A percentile compares a stretch with the other conserved stretches of the same genome.
Conservation (phyloP, 2,113 vertebrate genomes). For the Etia nguti region DNA sequence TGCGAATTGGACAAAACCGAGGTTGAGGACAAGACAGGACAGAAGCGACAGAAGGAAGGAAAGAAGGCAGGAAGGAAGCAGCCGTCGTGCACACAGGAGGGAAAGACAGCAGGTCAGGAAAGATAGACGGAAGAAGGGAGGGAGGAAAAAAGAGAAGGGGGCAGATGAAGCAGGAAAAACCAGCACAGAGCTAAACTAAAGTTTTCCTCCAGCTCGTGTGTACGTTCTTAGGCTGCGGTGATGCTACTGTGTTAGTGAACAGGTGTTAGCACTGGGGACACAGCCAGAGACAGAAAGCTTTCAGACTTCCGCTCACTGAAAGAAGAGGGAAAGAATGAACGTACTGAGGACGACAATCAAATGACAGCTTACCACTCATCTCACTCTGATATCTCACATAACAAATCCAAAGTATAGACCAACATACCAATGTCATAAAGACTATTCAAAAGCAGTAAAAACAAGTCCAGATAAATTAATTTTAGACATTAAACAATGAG, state of each 20-base stretch:
- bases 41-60: conserved; percentile 20
- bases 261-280: conserved; percentile 22
- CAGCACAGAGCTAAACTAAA: conserved; percentile 46
- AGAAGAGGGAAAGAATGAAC: neutral
- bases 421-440: neutral
- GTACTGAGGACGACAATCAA: neutral
- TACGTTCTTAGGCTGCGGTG: neutral
- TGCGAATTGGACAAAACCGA: neutral
- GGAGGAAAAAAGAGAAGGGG: conserved; percentile 46
- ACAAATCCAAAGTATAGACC: neutral
- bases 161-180: conserved; percentile 67
- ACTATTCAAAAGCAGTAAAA: neutral
- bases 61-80: conserved; percentile 38
- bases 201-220: conserved; percentile 2
- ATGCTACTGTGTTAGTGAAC: conserved; percentile 33
- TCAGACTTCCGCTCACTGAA: neutral
- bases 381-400: neutral
- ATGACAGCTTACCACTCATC: neutral
- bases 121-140: conserved; percentile 13
- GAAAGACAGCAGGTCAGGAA: conserved; percentile 47
- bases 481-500: neutral
- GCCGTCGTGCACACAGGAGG: conserved; percentile 44
- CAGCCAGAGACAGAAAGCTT: neutral
- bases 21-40: conserved; percentile 43
- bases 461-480: neutral